Evolutionary conservation across 1,140 invertebrate genomes (phyloP).

Genomic region (Drosophila neocordata): DNA sequence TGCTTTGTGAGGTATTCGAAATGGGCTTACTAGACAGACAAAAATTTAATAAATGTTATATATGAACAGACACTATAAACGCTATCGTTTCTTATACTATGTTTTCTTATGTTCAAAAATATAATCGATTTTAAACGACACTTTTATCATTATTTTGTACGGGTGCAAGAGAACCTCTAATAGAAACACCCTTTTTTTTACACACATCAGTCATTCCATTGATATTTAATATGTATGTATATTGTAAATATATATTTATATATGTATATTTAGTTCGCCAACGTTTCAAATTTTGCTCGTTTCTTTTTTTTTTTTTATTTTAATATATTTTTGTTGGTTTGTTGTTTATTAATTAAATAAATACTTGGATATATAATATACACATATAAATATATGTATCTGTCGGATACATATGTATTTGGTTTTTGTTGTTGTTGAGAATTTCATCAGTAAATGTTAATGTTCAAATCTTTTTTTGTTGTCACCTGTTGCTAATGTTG

Average conservation of each 20-base stretch:
- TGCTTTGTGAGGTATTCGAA: no score
- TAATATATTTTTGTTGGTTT: background rate
- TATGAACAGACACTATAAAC: no score
- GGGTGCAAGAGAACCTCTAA: no score
- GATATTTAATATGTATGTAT: background rate
- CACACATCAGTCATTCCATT: background rate
- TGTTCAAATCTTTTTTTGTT: slow-evolving; percentile 35
- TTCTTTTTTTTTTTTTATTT: slow-evolving; percentile 11
- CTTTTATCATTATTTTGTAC: no score
- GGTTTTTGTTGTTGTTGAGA: slow-evolving; percentile 30
- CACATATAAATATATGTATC: slow-evolving; percentile 20
- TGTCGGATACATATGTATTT: slow-evolving; percentile 31
- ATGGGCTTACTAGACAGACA: no score
- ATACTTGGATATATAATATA: slow-evolving; percentile 42
- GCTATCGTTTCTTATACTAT: no score
- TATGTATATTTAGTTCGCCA: slow-evolving; percentile 15
- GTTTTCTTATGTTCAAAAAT: no score
- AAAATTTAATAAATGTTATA: no score
- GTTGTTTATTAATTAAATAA: slow-evolving; percentile 56
- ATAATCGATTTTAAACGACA: no score
- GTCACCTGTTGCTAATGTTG: slow-evolving; percentile 67
- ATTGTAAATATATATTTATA: no score
- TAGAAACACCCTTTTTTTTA: background rate
- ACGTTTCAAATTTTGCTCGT: slow-evolving; percentile 21
- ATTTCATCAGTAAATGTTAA: slow-evolving; percentile 27